Evolutionary conservation across 53 echinoderm and acorn worm species (phyloP), one percentile per base, ranked within the genome.

Genomic region (Crossaster papposus): DNA sequence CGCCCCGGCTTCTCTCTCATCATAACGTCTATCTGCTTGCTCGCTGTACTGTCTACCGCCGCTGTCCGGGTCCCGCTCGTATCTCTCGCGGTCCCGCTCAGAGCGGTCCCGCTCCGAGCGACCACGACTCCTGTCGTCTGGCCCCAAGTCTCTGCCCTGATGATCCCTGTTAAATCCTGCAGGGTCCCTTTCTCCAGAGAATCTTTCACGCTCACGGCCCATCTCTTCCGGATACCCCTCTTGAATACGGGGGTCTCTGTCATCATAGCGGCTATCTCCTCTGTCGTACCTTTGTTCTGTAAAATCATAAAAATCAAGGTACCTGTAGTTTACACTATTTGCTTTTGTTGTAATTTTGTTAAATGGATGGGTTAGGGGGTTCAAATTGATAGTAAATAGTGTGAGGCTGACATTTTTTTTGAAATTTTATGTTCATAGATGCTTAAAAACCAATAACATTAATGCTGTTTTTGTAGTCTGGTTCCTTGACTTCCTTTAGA

Each of bases 161-260:
- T 2, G 36, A 23, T 83, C 83, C 70, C 70, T 68, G 65, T 35
- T 9, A 26, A 28, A 34, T 17, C 65, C 70, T n/a, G n/a, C 70
- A 37, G 29, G 70, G 29, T 70, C 68, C 36, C 83, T 13, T 13
- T 65, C 38, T 3, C 28, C 83, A 38, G 18, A 70, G 38, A 18
- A 28, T 44, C 51, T n/a, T n/a, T n/a, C 51, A 78, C 50, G 78
- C 20, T 78, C 51, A 14, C 28, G 78, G 15, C 44, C 51, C 14
- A 78, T 44, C 51, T 78, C 78, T 12, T 78, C 78, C 13, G 78
- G 78, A 51, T 34, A 78, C 73, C 71, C 52, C n/a, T 53, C 73
- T 22, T 24, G 68, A 14, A 32, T n/a, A n/a, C 83, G 37, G 35
- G 68, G 18, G 32, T 91, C 91, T 65, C 91, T 76, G 53, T 65